These are phyloP conservation scores for Ellobium chinense DNA, from an alignment of 2,888 invertebrate genomes.

Conservation along the genomic window DNA sequence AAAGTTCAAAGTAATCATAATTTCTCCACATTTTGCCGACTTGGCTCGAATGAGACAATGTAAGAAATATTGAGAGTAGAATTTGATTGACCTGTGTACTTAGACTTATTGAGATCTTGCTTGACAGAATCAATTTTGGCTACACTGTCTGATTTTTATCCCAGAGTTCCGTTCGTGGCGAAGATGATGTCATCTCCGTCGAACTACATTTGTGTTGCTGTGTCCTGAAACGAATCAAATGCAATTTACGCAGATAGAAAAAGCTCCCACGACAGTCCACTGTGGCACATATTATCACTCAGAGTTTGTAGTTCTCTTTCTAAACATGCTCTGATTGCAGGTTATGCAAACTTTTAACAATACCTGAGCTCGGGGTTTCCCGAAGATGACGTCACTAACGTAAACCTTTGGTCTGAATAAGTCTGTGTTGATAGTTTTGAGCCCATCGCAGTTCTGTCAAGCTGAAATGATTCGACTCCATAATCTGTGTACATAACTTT, in stretches of 20 bases:
- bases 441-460: background rate
- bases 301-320: too few relatives aligned
- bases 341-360: background rate
- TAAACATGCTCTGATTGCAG: too few relatives aligned
- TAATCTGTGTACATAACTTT: too few relatives aligned
- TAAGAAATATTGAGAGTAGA: too few relatives aligned
- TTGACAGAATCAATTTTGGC: background rate
- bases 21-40: too few relatives aligned
- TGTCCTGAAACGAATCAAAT: background rate
- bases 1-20: too few relatives aligned
- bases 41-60: too few relatives aligned
- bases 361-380: slow-evolving; percentile 46
- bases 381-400: slow-evolving; percentile 76
- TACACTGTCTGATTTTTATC: slow-evolving; percentile 34
- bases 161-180: slow-evolving; percentile 49
- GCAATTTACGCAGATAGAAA: background rate
- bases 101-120: background rate
- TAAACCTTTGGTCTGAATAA: slow-evolving; percentile 56
- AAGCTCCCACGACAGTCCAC: too few relatives aligned
- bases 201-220: slow-evolving; percentile 35
- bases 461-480: too few relatives aligned
- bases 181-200: slow-evolving; percentile 61
- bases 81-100: too few relatives aligned
- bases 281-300: too few relatives aligned
- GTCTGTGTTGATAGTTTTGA: slow-evolving; percentile 47